Evolutionary conservation across 2,888 invertebrate genomes (phyloP).

Genomic region (Napeogenes inachia): DNA sequence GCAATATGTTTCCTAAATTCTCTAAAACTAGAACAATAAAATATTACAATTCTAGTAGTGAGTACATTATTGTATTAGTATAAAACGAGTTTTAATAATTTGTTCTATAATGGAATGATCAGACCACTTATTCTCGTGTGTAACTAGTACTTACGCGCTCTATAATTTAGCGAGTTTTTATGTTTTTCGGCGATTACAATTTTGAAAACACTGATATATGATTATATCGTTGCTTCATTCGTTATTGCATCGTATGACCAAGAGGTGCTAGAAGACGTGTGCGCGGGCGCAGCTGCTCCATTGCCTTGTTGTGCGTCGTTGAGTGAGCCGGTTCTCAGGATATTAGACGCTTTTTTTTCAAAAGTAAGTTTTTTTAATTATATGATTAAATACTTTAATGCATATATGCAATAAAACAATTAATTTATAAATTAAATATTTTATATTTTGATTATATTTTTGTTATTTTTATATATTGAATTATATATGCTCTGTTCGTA

Average conservation of each 20-base stretch:
- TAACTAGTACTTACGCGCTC: background rate
- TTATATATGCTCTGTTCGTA: background rate
- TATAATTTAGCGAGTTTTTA: slow-evolving; percentile 5
- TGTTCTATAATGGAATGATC: too few species aligned
- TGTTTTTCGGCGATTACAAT: background rate
- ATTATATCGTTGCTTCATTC: slow-evolving; percentile 25
- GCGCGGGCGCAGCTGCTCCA: slow-evolving; percentile 25
- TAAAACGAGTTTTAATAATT: too few species aligned
- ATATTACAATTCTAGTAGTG: too few species aligned
- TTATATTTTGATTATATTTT: background rate
- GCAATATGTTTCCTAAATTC: too few species aligned
- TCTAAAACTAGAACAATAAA: too few species aligned
- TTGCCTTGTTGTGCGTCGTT: slow-evolving; percentile 30
- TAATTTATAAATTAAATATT: background rate
- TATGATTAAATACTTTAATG: background rate
- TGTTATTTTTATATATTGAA: background rate
- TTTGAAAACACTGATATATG: slow-evolving; percentile 11
- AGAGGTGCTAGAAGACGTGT: slow-evolving; percentile 25
- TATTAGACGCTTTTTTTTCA: slow-evolving; percentile 4
- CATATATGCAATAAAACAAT: background rate
- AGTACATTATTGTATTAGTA: too few species aligned
- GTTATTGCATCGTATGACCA: slow-evolving; percentile 24
- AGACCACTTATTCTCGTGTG: too few species aligned
- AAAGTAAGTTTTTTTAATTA: slow-evolving; percentile 7
- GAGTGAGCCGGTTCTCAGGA: slow-evolving; percentile 23